Percentiles rank a stretch among this genome's conserved stretches.
Conservation (phyloP, 2,797 vertebrate genomes). For the Hephaestus fuliginosus region DNA sequence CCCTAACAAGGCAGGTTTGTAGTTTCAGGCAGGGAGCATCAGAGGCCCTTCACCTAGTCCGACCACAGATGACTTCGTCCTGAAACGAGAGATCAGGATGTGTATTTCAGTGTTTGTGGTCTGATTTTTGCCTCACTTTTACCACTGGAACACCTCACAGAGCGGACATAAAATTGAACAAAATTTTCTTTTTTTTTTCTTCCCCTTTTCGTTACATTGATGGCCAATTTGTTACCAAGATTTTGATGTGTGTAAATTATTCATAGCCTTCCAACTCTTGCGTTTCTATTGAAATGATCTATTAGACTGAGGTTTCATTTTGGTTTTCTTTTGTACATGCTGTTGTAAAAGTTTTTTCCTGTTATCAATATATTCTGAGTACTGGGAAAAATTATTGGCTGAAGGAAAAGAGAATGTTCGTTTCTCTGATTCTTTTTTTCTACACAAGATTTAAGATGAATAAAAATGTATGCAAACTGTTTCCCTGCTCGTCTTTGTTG, state of each 20-base stretch:
- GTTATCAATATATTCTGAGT: constrained; percentile 93
- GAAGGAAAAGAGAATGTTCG: constrained; percentile 91
- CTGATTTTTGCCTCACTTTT: constrained; percentile 73
- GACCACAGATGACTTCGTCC: constrained; percentile 3
- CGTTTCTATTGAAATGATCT: constrained; percentile 94
- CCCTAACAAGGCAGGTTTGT: constrained; percentile 10
- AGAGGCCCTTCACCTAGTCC: not conserved
- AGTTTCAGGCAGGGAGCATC: constrained; percentile 27
- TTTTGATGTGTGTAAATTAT: constrained; percentile 97
- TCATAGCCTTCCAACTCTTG: constrained; percentile 90
- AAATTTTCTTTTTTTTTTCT: not conserved
- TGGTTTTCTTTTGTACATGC: constrained; percentile 95
- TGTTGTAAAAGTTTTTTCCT: constrained; percentile 94
- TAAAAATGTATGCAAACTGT: constrained; percentile 94
- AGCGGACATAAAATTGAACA: constrained; percentile 84
- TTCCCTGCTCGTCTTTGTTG: constrained; percentile 29
- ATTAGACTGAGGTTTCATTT: constrained; percentile 88
- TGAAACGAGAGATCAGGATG: constrained; percentile 49
- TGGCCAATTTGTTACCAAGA: constrained; percentile 92
- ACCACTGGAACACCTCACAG: constrained; percentile 87
- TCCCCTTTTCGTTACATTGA: constrained; percentile 65
- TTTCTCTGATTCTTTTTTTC: constrained; percentile 96
- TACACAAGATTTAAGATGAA: constrained; percentile 98
- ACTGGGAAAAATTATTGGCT: constrained; percentile 91
- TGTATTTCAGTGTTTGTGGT: constrained; percentile 71